Conservation (phyloP, 2,113 vertebrate species). For the Conger conger region DNA sequence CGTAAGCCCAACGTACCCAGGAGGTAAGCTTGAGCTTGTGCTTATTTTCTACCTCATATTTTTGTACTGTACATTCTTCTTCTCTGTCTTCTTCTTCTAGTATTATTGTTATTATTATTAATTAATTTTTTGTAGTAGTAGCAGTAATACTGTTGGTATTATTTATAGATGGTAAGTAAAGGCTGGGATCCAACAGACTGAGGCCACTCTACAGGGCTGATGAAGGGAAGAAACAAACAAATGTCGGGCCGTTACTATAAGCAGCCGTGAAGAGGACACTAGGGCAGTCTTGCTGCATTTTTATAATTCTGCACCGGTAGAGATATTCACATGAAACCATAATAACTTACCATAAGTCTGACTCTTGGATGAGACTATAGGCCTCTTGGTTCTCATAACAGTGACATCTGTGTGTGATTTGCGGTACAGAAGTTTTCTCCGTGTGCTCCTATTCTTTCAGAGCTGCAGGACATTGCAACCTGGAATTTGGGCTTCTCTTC, state of each 20-base stretch:
- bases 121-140: too few species aligned
- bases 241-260: neutral
- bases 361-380: neutral
- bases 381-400: neutral
- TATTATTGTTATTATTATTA: too few species aligned
- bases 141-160: too few species aligned
- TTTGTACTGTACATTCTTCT: too few species aligned
- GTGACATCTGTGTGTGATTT: neutral
- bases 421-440: neutral
- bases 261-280: neutral
- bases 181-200: too few species aligned
- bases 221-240: neutral
- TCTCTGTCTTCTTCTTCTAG: too few species aligned
- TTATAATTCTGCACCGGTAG: neutral
- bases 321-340: neutral
- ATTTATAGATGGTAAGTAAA: neutral
- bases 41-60: too few species aligned
- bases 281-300: neutral
- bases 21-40: too few species aligned
- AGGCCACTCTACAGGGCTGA: neutral
- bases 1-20: neutral
- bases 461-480: neutral
- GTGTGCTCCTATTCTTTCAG: neutral
- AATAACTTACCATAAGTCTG: neutral
- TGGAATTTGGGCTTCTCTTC: neutral